Percentiles rank a stretch among this genome's conserved stretches.
phyloP scores from a whole-genome alignment of 2,113 vertebrate genomes.

The Neodon shergylaensis region DNA sequence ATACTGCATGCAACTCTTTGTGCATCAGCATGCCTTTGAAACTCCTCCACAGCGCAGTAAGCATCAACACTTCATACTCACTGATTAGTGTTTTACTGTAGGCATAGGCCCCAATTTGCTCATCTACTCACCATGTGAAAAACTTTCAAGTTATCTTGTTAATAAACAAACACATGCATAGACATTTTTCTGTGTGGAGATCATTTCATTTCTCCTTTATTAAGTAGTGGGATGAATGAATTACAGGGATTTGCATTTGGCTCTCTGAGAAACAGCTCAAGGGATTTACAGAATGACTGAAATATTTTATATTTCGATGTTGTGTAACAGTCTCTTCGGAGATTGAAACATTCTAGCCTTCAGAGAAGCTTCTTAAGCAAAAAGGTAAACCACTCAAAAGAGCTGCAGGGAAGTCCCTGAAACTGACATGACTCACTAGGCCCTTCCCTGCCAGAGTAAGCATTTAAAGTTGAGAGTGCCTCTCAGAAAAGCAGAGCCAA shows the following conservation, averaged over 20 bases:
- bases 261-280: not conserved
- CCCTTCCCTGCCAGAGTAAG: not conserved
- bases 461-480: not conserved
- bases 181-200: not conserved
- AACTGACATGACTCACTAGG: not conserved
- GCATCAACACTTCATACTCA: not conserved
- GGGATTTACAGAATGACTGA: not conserved
- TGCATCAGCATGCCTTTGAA: constrained; percentile 1
- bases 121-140: constrained; percentile 1
- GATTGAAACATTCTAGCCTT: not conserved
- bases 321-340: not conserved
- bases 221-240: not conserved
- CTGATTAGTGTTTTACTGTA: not conserved
- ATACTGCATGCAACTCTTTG: not conserved
- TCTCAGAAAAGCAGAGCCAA: not conserved
- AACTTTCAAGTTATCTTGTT: not conserved
- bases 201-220: not conserved
- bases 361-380: not conserved
- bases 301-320: not conserved
- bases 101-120: not conserved
- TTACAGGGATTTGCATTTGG: not conserved
- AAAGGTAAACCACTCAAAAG: not conserved
- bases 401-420: not conserved
- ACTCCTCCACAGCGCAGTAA: not conserved
- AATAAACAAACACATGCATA: not conserved